Percentiles rank a stretch among this genome's conserved stretches.
These are phyloP conservation scores for Philaenus spumarius DNA, from an alignment of 1,140 invertebrate genomes.

Conservation along the genomic window DNA sequence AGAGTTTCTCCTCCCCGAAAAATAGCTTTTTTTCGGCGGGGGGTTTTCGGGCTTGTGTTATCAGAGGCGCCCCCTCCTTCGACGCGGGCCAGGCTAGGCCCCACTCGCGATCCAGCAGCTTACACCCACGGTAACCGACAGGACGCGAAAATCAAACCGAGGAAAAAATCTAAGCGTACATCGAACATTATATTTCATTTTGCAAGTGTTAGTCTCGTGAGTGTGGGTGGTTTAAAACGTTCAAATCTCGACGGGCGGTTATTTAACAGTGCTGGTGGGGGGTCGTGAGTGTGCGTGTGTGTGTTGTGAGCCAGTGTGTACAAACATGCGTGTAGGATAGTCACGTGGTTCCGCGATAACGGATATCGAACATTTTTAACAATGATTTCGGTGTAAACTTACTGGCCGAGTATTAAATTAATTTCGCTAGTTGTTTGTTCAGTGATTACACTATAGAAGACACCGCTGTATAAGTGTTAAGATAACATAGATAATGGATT, in stretches of 20 bases:
- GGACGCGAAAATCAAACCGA: slow-evolving; percentile 5
- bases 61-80: slow-evolving; percentile 11
- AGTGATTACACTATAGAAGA: too few species aligned
- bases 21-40: slow-evolving; percentile 20
- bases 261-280: background rate
- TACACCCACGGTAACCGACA: background rate
- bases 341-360: too few species aligned
- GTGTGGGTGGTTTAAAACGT: slow-evolving; percentile 3
- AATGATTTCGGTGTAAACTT: too few species aligned
- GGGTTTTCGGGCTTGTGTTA: slow-evolving; percentile 15
- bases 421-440: too few species aligned
- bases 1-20: slow-evolving; percentile 21
- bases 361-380: too few species aligned
- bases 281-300: slow-evolving; percentile 2
- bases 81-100: slow-evolving; percentile 1
- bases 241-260: background rate
- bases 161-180: slow-evolving; percentile 3
- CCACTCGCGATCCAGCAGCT: background rate
- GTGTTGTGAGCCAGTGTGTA: too few species aligned
- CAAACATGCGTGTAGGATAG: too few species aligned
- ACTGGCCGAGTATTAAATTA: too few species aligned
- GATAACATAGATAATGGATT: too few species aligned
- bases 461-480: too few species aligned
- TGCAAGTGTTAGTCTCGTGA: background rate
- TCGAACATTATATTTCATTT: slow-evolving; percentile 8